Base-by-base conservation (phyloP, 1,140 invertebrate genomes). In the Drosophila carrolli region DNA sequence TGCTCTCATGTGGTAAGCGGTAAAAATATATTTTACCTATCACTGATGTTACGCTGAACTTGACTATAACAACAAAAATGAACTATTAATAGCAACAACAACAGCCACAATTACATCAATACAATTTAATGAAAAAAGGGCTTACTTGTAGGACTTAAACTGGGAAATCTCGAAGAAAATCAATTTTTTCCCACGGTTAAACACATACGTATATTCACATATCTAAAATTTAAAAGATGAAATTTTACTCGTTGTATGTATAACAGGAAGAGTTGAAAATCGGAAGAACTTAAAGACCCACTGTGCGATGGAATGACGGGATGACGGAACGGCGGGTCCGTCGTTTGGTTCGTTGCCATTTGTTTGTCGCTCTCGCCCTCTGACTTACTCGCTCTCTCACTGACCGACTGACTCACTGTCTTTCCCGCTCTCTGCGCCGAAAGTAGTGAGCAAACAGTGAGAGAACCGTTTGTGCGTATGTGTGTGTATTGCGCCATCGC, bases 331-430 rank as follows among this genome's bases (percentile, higher is more conserved):
- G 46, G 1, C 35, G 13, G 53, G 35, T 23, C 19, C 13, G 37
- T 56, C 23, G 37, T 56, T 23, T 41, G 37, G 19, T 27, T 47
- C 4, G n/a, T 38, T 53, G 10, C 32, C 50, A 53, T 6, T 37
- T 19, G 58, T 55, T 55, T 13, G 16, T 38, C 16, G 35, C 5
- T 23, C 29, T 56, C 23, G 10, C 40, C 11, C 53, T 55, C 37
- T 38, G 53, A 29, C 55, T 6, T 1, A 44, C 43, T 44, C 14
- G 8, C 43, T 44, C 23, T 58, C 55, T 58, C 55, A 32, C 55
- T 53, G 57, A 59, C 58, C 58, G 58, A 55, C 58, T 61, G 48
- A 55, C 58, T 61, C 58, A 61, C 58, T 61, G 55, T 60, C 60
- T 59, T 54, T 62, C 54, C 14, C 27, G 27, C 60, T 59, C 27